phyloP scores from a whole-genome alignment of 2,888 invertebrate species.

The Embidobia sp. region DNA sequence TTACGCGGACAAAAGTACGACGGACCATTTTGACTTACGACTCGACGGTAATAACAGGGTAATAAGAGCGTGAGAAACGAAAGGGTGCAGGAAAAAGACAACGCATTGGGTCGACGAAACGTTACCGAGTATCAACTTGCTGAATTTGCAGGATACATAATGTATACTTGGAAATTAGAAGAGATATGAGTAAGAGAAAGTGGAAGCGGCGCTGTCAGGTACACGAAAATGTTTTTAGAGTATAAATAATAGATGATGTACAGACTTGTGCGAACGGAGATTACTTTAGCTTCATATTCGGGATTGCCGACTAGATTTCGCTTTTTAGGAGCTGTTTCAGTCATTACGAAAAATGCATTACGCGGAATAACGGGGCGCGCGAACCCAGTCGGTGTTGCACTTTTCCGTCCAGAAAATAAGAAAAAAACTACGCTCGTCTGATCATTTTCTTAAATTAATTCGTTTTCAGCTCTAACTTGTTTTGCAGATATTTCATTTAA shows the following conservation, averaged over 20 bases:
- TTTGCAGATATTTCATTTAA: too few relatives aligned
- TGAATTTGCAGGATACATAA: slow-evolving; percentile 59
- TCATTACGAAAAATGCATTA: slow-evolving; percentile 61
- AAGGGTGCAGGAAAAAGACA: slow-evolving; percentile 28
- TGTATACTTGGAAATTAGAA: slow-evolving; percentile 61
- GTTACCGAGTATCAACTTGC: slow-evolving; percentile 54
- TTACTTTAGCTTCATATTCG: slow-evolving; percentile 54
- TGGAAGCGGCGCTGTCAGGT: slow-evolving; percentile 51
- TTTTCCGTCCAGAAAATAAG: slow-evolving; percentile 20
- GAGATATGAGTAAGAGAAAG: slow-evolving; percentile 57
- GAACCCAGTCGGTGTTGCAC: slow-evolving; percentile 32
- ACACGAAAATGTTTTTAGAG: slow-evolving; percentile 57
- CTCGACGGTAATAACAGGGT: slow-evolving; percentile 43
- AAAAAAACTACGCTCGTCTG: slow-evolving; percentile 20
- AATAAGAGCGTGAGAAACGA: slow-evolving; percentile 51
- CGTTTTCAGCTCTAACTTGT: too few relatives aligned
- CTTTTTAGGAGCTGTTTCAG: slow-evolving; percentile 50
- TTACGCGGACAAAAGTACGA: slow-evolving; percentile 42
- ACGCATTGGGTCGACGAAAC: slow-evolving; percentile 35
- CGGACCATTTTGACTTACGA: slow-evolving; percentile 41
- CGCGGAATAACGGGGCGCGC: slow-evolving; percentile 30
- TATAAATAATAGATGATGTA: slow-evolving; percentile 56
- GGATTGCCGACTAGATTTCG: slow-evolving; percentile 52
- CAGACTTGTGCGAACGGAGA: slow-evolving; percentile 54
- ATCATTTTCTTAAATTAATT: slow-evolving; percentile 41